phyloP scores from a whole-genome alignment of 2,888 invertebrate species.

The Sipunculus nudus region DNA sequence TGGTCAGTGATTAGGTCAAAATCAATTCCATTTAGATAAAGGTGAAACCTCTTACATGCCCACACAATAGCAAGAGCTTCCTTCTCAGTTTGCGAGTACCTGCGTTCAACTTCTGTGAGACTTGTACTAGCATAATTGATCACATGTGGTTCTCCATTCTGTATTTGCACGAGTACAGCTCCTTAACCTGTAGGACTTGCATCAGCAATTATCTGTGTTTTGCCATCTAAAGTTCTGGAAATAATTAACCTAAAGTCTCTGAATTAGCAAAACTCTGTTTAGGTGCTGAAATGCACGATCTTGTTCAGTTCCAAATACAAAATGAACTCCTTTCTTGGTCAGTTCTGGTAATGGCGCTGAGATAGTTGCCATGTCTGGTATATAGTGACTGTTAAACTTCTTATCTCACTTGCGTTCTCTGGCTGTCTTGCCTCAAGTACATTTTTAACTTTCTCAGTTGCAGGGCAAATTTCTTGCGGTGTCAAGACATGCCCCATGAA shows the following conservation, averaged over 20 bases:
- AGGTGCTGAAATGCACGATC: slow-evolving; percentile 4
- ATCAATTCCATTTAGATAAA: slow-evolving; percentile 24
- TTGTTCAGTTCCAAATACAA: neutral
- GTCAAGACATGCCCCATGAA: slow-evolving; percentile 21
- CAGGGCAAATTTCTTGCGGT: neutral
- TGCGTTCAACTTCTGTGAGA: slow-evolving; percentile 25
- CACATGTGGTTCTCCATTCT: slow-evolving; percentile 20
- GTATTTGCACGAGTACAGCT: slow-evolving; percentile 27
- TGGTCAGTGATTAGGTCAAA: slow-evolving; percentile 36
- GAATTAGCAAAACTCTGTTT: slow-evolving; percentile 1
- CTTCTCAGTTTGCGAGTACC: slow-evolving; percentile 37
- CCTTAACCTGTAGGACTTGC: slow-evolving; percentile 30
- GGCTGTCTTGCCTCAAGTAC: slow-evolving; percentile 38
- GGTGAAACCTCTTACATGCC: slow-evolving; percentile 28
- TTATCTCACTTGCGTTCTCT: slow-evolving; percentile 39
- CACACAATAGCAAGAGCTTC: slow-evolving; percentile 34
- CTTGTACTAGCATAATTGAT: slow-evolving; percentile 31
- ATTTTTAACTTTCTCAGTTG: slow-evolving; percentile 11
- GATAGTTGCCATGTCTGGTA: slow-evolving; percentile 3
- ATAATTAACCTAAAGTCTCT: neutral
- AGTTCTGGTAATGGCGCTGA: neutral
- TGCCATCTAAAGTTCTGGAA: neutral
- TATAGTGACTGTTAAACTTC: slow-evolving; percentile 3
- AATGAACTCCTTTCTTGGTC: neutral
- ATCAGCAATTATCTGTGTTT: slow-evolving; percentile 22